Base-by-base conservation (phyloP, 2,113 vertebrate genomes). In the Salvelinus alpinus region DNA sequence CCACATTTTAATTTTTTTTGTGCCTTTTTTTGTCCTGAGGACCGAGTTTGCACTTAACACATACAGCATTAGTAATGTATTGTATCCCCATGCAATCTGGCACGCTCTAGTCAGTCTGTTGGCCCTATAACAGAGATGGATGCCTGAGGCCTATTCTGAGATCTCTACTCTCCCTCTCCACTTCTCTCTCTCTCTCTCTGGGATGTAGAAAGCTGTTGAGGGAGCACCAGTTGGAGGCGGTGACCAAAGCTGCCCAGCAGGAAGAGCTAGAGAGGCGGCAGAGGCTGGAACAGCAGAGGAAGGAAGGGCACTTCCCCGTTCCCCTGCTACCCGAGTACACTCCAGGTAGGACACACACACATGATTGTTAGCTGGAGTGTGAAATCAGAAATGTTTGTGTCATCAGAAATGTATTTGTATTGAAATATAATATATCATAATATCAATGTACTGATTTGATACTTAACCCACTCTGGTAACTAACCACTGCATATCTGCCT, bases 211-310 rank as follows among this genome's bases (percentile, higher is more conserved):
- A 97, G 89, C 91, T 99, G 72, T 91, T 99, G 80, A 94, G 96
- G 76, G 96, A 98, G 85, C 96, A 99, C 85, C 97, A 99, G 73
- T 82, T 99, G 85, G 97, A 99, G 84, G 91, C 95, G 0, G 95
- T 95, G 85, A 99, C 97, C 90, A 97, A 97, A 94, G 95, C 93
- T 69, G 97, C 96, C 71, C 97, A 99, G 79, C 96, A 96, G 88
- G 97, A 96, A 77, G 97, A 99, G 88, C 16, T 97, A 77, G 95
- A 99, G 84, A 96, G 97, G 81, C 94, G 95, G 75, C 95, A 93
- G 51, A 94, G 96, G 31, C 92, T 98, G 71, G 95, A 96, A 71
- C 94, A 97, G 82, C 96, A 96, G 85, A 88, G 96, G 78, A 96
- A 96, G 77, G 96, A 54, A 18, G 51, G 51, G 4, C 12, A 96